Evolutionary conservation across 1,140 invertebrate genomes (phyloP).

Genomic region (Venustaconcha ellipsiformis): DNA sequence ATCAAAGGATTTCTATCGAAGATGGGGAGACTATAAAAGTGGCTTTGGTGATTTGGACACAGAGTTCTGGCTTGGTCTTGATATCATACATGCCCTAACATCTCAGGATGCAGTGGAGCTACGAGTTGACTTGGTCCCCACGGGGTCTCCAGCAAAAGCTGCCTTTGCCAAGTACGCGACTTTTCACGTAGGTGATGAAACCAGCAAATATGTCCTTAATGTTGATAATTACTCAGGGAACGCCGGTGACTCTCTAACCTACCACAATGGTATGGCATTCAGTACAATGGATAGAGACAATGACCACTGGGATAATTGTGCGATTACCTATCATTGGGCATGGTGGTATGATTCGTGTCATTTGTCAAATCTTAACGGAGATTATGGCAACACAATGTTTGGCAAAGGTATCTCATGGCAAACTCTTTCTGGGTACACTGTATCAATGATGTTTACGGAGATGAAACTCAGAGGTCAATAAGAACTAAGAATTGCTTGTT

Average conservation of each 20-base stretch:
- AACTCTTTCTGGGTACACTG: background rate
- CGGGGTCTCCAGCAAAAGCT: background rate
- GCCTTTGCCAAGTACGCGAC: conserved; percentile 6
- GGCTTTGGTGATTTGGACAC: conserved; percentile 1
- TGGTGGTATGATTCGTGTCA: conserved; percentile 31
- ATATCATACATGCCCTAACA: conserved; percentile 1
- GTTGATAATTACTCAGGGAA: conserved; percentile 3
- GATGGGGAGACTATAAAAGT: conserved; percentile 4
- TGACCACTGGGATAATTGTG: conserved; percentile 8
- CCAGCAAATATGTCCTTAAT: background rate
- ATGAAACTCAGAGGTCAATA: conserved; percentile 7
- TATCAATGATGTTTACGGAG: conserved; percentile 5
- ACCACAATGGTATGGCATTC: conserved; percentile 17
- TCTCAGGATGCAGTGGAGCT: background rate
- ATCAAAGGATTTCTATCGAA: background rate
- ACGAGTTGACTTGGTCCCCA: conserved; percentile 2
- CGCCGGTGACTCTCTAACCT: background rate
- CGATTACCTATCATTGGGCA: conserved; percentile 9
- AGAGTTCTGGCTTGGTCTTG: conserved; percentile 12
- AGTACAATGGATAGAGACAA: conserved; percentile 24
- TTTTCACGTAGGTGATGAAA: background rate
- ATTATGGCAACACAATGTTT: conserved; percentile 7
- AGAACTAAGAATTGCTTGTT: no score
- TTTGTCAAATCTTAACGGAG: conserved; percentile 25
- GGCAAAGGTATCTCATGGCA: conserved; percentile 8